A percentile compares a stretch with the other conserved stretches of the same genome.
Conservation (phyloP, 2,797 vertebrate species). For the Chaetodon trifasciatus region DNA sequence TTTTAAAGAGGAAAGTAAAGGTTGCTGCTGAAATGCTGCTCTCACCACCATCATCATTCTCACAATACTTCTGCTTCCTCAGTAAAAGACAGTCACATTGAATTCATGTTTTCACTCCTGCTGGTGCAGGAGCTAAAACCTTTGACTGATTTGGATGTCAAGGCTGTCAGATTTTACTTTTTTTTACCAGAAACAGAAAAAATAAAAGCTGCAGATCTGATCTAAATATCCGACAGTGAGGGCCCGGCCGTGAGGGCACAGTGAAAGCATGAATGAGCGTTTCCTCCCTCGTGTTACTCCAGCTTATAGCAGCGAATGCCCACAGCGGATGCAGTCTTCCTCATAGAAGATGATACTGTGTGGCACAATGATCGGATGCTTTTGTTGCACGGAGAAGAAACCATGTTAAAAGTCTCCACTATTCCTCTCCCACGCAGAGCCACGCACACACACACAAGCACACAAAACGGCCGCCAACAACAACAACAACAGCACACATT, state of each 20-base stretch:
- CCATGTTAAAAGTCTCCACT: slow-evolving; percentile 63
- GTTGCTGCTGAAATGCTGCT: slow-evolving; percentile 1
- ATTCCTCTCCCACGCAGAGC: slow-evolving; percentile 54
- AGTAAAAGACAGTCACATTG: slow-evolving; percentile 13
- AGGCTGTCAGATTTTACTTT: not conserved
- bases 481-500: slow-evolving; percentile 69
- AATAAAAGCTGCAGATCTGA: slow-evolving; percentile 10
- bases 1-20: slow-evolving; percentile 22
- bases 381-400: slow-evolving; percentile 65
- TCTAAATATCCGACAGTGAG: slow-evolving; percentile 14
- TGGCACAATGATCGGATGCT: slow-evolving; percentile 57
- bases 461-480: slow-evolving; percentile 46
- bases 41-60: not conserved
- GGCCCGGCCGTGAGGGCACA: slow-evolving; percentile 7
- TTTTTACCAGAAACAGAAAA: not conserved
- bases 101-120: not conserved
- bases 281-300: slow-evolving; percentile 36
- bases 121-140: not conserved
- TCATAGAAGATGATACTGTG: slow-evolving; percentile 49
- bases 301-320: slow-evolving; percentile 50
- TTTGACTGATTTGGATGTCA: slow-evolving; percentile 5
- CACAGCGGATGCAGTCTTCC: slow-evolving; percentile 50
- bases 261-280: slow-evolving; percentile 64
- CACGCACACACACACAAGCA: slow-evolving; percentile 24
- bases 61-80: not conserved